Conservation (phyloP, 2,888 invertebrate species). For the Bursaphelenchus okinawaensis region DNA sequence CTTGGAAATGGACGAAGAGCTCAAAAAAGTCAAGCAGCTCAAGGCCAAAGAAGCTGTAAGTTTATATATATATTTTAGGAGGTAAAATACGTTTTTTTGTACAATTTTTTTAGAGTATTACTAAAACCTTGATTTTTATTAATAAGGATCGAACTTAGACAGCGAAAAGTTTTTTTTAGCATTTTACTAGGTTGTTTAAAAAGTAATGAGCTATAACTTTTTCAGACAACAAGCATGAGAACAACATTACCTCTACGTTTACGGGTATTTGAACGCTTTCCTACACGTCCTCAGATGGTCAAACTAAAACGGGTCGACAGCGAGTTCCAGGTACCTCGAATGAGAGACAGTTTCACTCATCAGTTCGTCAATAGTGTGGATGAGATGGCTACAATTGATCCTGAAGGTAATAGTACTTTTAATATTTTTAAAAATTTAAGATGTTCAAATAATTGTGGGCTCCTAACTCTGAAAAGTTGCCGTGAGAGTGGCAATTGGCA, state of each 20-base stretch:
- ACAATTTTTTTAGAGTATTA: too few species aligned
- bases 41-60: slow-evolving; percentile 75
- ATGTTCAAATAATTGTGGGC: too few species aligned
- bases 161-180: too few species aligned
- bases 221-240: slow-evolving; percentile 80
- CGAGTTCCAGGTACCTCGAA: slow-evolving; percentile 65
- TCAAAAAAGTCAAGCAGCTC: slow-evolving; percentile 90
- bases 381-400: slow-evolving; percentile 1
- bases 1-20: slow-evolving; percentile 95
- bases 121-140: too few species aligned
- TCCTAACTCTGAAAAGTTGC: too few species aligned
- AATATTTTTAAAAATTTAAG: too few species aligned
- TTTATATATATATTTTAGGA: too few species aligned
- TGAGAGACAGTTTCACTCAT: slow-evolving; percentile 95
- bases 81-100: too few species aligned
- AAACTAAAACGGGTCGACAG: slow-evolving; percentile 73
- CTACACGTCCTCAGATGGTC: slow-evolving; percentile 66
- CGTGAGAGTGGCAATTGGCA: too few species aligned
- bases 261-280: slow-evolving; percentile 87
- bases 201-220: not conserved
- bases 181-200: too few species aligned
- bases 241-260: slow-evolving; percentile 87
- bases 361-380: slow-evolving; percentile 68
- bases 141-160: too few species aligned
- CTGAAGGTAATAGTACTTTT: too few species aligned